These are phyloP conservation scores for Heliconius sara DNA, from an alignment of 2,888 invertebrate species.

Conservation along the genomic window DNA sequence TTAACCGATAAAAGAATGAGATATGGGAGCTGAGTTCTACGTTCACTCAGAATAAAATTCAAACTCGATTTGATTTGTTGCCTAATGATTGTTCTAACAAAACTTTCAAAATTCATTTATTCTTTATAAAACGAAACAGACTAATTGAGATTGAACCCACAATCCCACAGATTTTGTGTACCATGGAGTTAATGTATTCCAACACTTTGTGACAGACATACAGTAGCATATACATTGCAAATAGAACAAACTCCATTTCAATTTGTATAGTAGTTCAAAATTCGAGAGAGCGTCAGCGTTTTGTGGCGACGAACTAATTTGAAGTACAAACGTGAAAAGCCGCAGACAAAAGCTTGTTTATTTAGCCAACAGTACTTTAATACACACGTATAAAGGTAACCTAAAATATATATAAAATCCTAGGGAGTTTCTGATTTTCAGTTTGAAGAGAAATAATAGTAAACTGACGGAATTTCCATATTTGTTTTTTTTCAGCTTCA, in stretches of 20 bases:
- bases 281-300: conserved; percentile 17
- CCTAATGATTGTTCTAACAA: too few relatives aligned
- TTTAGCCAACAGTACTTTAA: background rate
- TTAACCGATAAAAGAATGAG: too few relatives aligned
- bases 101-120: background rate
- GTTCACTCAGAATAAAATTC: too few relatives aligned
- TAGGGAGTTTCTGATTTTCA: too few relatives aligned
- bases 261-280: conserved; percentile 11
- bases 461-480: too few relatives aligned
- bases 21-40: too few relatives aligned
- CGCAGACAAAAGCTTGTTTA: conserved; percentile 9
- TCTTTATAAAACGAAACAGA: background rate
- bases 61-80: too few relatives aligned
- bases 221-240: background rate
- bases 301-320: conserved; percentile 17
- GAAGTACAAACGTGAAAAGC: conserved; percentile 12
- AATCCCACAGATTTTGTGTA: background rate
- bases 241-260: conserved; percentile 12
- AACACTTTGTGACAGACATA: background rate
- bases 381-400: background rate
- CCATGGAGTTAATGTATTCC: background rate
- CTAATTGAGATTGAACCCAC: background rate
- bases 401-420: too few relatives aligned
- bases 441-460: too few relatives aligned
- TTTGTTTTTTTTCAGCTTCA: too few relatives aligned